Conservation (phyloP, 35 echinoderm and acorn worm genomes). For the Lytechinus pictus region DNA sequence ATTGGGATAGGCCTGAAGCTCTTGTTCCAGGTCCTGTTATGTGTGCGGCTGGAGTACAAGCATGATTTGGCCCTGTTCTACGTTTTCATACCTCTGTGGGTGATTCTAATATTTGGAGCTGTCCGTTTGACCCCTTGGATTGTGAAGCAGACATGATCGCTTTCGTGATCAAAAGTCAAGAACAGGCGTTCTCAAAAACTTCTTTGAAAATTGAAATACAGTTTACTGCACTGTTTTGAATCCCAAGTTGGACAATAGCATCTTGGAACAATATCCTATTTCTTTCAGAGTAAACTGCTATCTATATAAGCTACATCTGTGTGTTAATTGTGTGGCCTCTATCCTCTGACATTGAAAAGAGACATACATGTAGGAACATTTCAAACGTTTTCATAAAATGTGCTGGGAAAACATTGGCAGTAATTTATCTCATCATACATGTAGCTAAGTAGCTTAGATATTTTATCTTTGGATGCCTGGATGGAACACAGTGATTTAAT, state of each 20-base stretch:
- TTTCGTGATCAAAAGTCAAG: neutral
- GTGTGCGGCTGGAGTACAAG: conserved; percentile 77
- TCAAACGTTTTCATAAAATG: too few relatives aligned
- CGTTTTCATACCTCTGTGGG: conserved; percentile 92
- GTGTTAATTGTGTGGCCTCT: too few relatives aligned
- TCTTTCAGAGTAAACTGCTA: too few relatives aligned
- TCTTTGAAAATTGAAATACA: neutral
- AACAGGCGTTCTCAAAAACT: neutral
- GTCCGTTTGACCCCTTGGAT: conserved; percentile 80
- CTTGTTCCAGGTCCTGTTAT: conserved; percentile 81
- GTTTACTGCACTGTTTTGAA: neutral
- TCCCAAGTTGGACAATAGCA: neutral
- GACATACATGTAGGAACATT: too few relatives aligned
- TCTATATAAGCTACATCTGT: too few relatives aligned
- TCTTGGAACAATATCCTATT: too few relatives aligned
- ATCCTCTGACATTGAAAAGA: too few relatives aligned
- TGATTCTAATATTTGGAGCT: conserved; percentile 64
- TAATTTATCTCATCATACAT: too few relatives aligned
- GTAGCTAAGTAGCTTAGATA: too few relatives aligned
- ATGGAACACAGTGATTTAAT: too few relatives aligned
- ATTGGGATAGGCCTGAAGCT: conserved; percentile 67
- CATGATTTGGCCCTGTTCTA: conserved; percentile 65
- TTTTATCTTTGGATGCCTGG: too few relatives aligned
- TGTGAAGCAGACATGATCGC: neutral
- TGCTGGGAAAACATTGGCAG: too few relatives aligned